phyloP scores from a whole-genome alignment of 1,140 invertebrate species.

The Colletes latitarsis region DNA sequence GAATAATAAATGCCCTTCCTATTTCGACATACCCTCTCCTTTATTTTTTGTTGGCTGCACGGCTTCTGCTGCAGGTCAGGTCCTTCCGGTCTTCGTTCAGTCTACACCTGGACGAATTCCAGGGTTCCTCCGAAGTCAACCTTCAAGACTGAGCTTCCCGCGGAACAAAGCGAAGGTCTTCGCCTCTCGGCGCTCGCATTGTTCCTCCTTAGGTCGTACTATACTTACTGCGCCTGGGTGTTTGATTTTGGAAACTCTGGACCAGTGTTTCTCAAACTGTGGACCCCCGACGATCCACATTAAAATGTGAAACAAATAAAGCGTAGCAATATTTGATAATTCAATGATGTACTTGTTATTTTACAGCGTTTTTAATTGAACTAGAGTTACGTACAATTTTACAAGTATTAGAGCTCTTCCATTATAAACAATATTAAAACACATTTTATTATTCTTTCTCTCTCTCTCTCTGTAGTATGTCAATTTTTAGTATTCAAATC shows the following conservation, averaged over 20 bases:
- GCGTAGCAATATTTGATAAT: too few species aligned
- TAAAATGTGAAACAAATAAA: too few species aligned
- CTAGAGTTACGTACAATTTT: too few species aligned
- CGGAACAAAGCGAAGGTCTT: constrained; percentile 16
- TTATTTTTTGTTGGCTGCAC: constrained; percentile 15
- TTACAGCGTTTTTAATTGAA: too few species aligned
- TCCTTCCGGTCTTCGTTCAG: constrained; percentile 55
- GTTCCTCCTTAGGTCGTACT: constrained; percentile 23
- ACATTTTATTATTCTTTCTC: too few species aligned
- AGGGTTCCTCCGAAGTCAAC: constrained; percentile 30
- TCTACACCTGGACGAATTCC: constrained; percentile 49
- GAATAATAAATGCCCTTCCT: constrained; percentile 38
- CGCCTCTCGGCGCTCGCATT: constrained; percentile 10
- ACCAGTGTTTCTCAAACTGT: too few species aligned
- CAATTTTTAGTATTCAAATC: too few species aligned
- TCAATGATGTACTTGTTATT: too few species aligned
- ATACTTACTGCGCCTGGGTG: background rate
- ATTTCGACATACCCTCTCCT: constrained; percentile 2
- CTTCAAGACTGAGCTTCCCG: constrained; percentile 13
- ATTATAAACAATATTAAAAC: too few species aligned
- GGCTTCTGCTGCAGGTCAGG: constrained; percentile 46
- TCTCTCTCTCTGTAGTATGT: too few species aligned
- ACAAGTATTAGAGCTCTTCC: too few species aligned
- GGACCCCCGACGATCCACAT: background rate
- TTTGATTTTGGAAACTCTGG: background rate